Conservation (phyloP, 2,888 invertebrate species). For the Chloroclystis v-ata region DNA sequence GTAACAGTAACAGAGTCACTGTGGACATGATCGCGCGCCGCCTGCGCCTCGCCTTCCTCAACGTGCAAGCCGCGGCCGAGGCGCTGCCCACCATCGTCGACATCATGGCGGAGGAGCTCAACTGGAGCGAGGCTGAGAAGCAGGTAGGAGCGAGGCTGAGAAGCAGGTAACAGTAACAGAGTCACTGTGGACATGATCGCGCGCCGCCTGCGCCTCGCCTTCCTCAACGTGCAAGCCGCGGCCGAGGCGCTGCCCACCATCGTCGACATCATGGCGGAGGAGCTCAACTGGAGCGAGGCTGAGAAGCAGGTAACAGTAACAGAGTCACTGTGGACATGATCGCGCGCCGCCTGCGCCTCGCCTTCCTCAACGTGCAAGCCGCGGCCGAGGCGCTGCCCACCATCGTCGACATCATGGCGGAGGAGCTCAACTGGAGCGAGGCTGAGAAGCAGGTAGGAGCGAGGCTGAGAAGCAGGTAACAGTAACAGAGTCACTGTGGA, state of each 20-base stretch:
- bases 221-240: slow-evolving; percentile 98
- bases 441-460: slow-evolving; percentile 84
- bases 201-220: slow-evolving; percentile 93
- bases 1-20: slow-evolving; percentile 82
- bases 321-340: slow-evolving; percentile 98
- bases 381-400: slow-evolving; percentile 96
- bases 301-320: slow-evolving; percentile 83
- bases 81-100: slow-evolving; percentile 93
- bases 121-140: slow-evolving; percentile 90
- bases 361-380: slow-evolving; percentile 98
- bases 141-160: too few relatives aligned
- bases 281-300: slow-evolving; percentile 91
- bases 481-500: too few relatives aligned
- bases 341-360: slow-evolving; percentile 93
- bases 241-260: slow-evolving; percentile 95
- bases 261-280: slow-evolving; percentile 97
- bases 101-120: slow-evolving; percentile 97
- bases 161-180: too few relatives aligned
- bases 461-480: too few relatives aligned
- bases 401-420: slow-evolving; percentile 96
- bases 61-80: slow-evolving; percentile 97
- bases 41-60: slow-evolving; percentile 95
- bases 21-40: slow-evolving; percentile 98
- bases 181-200: slow-evolving; percentile 98
- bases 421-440: slow-evolving; percentile 94